A percentile compares a stretch with the other conserved stretches of the same genome.
Evolutionary conservation across 2,113 vertebrate species (phyloP).

Genomic region (Columbina picui): DNA sequence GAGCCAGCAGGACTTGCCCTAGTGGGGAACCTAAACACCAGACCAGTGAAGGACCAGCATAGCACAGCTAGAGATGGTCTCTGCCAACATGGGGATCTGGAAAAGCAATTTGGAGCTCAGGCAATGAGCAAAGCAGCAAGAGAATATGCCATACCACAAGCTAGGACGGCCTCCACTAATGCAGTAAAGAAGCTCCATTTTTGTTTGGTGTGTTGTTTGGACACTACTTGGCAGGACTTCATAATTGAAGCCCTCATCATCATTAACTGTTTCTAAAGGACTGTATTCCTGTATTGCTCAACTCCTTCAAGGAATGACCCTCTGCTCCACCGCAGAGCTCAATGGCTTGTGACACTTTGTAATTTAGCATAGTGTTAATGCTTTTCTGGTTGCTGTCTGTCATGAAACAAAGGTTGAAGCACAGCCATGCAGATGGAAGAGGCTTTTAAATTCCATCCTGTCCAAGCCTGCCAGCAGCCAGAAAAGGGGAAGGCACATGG

Average conservation of each 20-base stretch:
- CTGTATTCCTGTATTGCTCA: background rate
- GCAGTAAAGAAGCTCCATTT: background rate
- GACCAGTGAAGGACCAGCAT: background rate
- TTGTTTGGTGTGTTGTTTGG: background rate
- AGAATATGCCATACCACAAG: background rate
- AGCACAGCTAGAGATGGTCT: background rate
- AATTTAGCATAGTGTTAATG: background rate
- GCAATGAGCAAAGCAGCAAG: background rate
- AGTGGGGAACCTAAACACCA: background rate
- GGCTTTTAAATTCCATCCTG: background rate
- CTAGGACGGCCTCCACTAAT: background rate
- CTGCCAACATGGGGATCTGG: background rate
- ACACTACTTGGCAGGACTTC: background rate
- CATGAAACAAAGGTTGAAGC: background rate
- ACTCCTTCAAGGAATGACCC: background rate
- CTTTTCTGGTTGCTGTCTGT: background rate
- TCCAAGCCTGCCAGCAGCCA: background rate
- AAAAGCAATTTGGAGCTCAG: background rate
- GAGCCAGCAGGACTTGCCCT: background rate
- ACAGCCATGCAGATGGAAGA: background rate
- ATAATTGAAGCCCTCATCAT: background rate
- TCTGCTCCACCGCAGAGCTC: background rate
- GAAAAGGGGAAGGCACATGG: rapidly evolving
- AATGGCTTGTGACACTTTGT: background rate
- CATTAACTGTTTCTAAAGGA: background rate